phyloP scores from a whole-genome alignment of 1,140 invertebrate species.

The Pissodes strobi region DNA sequence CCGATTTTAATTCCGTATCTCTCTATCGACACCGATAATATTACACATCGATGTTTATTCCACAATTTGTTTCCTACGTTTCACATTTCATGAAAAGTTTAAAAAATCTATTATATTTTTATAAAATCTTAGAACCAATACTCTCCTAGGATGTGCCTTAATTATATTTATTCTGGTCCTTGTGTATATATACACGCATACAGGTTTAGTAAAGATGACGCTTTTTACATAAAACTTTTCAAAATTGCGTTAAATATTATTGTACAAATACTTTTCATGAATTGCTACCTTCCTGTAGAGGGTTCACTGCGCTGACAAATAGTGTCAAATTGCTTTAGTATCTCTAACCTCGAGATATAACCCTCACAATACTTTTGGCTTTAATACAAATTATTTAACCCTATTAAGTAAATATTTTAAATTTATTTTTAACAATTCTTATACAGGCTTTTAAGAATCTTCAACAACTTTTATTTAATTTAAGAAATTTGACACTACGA shows the following conservation, averaged over 20 bases:
- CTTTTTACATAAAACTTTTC: too few species aligned
- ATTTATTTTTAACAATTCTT: constrained; percentile 16
- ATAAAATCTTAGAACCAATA: constrained; percentile 8
- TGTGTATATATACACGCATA: too few species aligned
- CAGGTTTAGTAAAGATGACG: constrained; percentile 4
- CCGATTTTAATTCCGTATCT: not conserved
- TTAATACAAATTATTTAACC: constrained; percentile 4
- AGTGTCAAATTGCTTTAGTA: constrained; percentile 15
- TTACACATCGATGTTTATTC: not conserved
- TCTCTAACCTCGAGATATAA: too few species aligned
- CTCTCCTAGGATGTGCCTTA: not conserved
- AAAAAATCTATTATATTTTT: constrained; percentile 19
- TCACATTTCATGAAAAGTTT: constrained; percentile 28
- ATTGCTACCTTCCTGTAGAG: constrained; percentile 13
- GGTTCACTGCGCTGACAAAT: constrained; percentile 7
- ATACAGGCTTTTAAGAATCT: constrained; percentile 11
- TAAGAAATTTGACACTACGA: constrained; percentile 28
- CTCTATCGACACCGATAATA: not conserved
- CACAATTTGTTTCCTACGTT: not conserved
- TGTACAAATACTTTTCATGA: constrained; percentile 22
- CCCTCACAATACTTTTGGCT: constrained; percentile 1
- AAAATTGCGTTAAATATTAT: not conserved
- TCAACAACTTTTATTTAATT: constrained; percentile 24
- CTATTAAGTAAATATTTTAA: constrained; percentile 14
- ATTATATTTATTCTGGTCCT: constrained; percentile 8